Evolutionary conservation across 2,888 invertebrate species (phyloP), one percentile per base, ranked within the genome.

Genomic region (Drosophila dives): DNA sequence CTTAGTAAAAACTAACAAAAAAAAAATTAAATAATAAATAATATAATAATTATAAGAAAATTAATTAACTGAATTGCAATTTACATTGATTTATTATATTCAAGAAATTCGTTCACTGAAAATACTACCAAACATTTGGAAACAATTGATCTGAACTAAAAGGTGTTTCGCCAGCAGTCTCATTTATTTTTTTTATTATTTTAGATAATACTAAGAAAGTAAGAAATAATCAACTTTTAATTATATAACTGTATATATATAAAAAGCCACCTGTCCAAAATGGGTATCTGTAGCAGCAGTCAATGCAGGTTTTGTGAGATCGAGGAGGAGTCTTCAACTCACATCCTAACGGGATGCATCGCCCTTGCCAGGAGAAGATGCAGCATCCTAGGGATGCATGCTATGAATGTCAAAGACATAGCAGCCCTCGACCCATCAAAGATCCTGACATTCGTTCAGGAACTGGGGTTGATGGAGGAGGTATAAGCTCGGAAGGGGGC

Each of bases 31-130:
- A 1, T 4, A 4, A 8, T 15, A 15, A 15, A 11, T n/a, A 0
- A 23, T 20, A 48, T 26, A 26, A 54, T 66, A 38, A 65, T 53
- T 36, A 51, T 11, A 34, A 23, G 23, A 34, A 53, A 53, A 66
- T 65, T 45, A 66, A 53, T 65, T 53, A 65, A 45, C 36, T 53
- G 8, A 5, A 36, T 36, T 23, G n/a, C 36, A 23, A 32, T 48
- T 55, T 42, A 11, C 17, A 33, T 32, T 54, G n/a, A 32, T 32
- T 32, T 53, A 40, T 61, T 26, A n/a, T 12, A 10, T n/a, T 32
- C 1, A 34, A 48, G 20, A 33, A 11, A 29, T 5, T 49, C 3
- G 29, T 2, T n/a, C 10, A 1, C 17, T 49, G n/a, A 6, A 32
- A 32, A 29, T 17, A 11, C 17, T 10, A 2, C 11, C 12, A 45